These are phyloP conservation scores for Pristionchus exspectatus DNA, from an alignment of 2,888 invertebrate species.

Conservation along the genomic window DNA sequence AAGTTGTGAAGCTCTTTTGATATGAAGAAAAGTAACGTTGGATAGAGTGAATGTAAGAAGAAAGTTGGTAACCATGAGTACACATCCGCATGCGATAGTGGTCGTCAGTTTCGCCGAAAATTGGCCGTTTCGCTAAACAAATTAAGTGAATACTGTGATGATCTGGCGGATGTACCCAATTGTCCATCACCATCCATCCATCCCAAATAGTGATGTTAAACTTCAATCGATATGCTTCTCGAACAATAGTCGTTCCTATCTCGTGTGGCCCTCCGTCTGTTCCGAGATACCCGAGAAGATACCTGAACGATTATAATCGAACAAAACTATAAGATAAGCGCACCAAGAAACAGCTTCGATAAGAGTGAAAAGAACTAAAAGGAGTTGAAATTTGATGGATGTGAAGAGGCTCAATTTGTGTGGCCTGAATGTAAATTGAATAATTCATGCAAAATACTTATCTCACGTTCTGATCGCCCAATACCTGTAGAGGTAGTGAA, in stretches of 20 bases:
- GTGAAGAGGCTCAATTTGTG: background rate
- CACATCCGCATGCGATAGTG: background rate
- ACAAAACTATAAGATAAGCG: background rate
- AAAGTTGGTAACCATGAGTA: background rate
- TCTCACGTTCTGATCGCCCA: conserved; percentile 1
- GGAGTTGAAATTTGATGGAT: background rate
- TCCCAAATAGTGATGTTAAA: background rate
- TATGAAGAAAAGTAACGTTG: background rate
- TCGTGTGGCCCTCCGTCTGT: background rate
- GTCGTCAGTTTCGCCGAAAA: background rate
- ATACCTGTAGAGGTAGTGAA: conserved; percentile 12
- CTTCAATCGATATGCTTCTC: background rate
- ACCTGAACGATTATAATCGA: background rate
- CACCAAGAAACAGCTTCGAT: background rate
- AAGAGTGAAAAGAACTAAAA: background rate
- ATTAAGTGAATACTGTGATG: background rate
- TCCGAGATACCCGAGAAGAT: background rate
- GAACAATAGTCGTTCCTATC: background rate
- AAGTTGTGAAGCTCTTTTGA: background rate
- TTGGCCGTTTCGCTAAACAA: background rate
- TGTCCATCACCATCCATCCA: background rate
- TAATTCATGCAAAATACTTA: background rate
- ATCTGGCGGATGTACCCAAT: background rate
- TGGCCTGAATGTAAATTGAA: background rate
- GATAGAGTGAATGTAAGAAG: background rate